Evolutionary conservation across 2,113 vertebrate genomes (phyloP).

Genomic region (Otolemur garnettii): DNA sequence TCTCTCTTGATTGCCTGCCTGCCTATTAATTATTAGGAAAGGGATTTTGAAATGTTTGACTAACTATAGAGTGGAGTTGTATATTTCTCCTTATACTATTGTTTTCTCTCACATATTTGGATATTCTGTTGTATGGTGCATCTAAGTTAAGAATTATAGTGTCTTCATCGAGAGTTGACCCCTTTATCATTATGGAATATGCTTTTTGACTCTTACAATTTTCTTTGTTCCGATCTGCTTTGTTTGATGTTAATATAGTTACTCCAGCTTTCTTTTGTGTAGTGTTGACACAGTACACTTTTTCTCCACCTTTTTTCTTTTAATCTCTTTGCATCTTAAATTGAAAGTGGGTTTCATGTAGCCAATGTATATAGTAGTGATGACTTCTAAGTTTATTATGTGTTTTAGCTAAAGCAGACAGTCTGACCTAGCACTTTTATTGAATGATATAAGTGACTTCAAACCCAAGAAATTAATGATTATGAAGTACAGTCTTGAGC

Average conservation of each 20-base stretch:
- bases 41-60: not conserved
- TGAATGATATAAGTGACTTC: not conserved
- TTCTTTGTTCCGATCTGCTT: not conserved
- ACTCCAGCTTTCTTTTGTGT: not conserved
- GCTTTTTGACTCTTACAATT: not conserved
- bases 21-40: not conserved
- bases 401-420: not conserved
- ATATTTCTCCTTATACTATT: not conserved
- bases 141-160: not conserved
- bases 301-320: not conserved
- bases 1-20: not conserved
- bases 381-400: not conserved
- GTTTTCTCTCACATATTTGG: not conserved
- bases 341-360: not conserved
- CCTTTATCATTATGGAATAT: not conserved
- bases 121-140: not conserved
- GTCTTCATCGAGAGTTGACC: not conserved
- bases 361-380: not conserved
- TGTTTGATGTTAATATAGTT: not conserved
- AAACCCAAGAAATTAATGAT: not conserved
- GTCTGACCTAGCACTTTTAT: not conserved
- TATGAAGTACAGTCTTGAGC: too few relatives aligned
- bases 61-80: not conserved
- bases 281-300: not conserved
- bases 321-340: not conserved